Evolutionary conservation across 2,113 vertebrate genomes (phyloP), one percentile per base, ranked within the genome.

Genomic region (Chascanopsetta lugubris): DNA sequence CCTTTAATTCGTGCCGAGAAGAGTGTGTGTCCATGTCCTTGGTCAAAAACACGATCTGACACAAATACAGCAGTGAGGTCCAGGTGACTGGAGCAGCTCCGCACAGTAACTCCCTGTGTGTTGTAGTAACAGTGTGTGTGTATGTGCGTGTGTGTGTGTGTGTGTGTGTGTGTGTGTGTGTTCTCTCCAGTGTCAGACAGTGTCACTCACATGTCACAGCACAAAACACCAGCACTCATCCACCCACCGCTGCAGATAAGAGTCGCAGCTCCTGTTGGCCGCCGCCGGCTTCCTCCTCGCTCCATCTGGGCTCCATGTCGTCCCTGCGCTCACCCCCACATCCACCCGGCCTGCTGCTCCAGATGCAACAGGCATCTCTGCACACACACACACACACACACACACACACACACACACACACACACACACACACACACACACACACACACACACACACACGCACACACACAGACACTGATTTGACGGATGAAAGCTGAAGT

Each of bases 171-270:
- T n/a, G n/a, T n/a, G n/a, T n/a, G n/a, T n/a, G n/a, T n/a, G n/a
- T n/a, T n/a, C n/a, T 54, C 6, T 32, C 6, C 11, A 22, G 18
- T 50, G 25, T 49, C 36, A 21, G 48, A 48, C 43, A 2, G 17
- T 7, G 4, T 32, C 20, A 22, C 49, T 48, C 21, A 57, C 25
- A 51, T 30, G 2, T 48, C 29, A 22, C 5, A 21, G 38, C 11
- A 59, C n/a, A n/a, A n/a, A n/a, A n/a, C 54, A 53, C 3, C 1
- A 4, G 26, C 30, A 32, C 22, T 13, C 18, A n/a, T 67, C 9
- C 17, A 69, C 92, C 86, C 78, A 94, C 93, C 90, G 89, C 42
- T 90, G 87, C 62, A 94, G 78, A 72, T 94, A 94, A 8, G 94
- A 94, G 68, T 91, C 89, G 13, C 18, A 71, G 13, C 62, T 82